These are phyloP conservation scores for Notolabrus celidotus DNA, from an alignment of 2,797 vertebrate species.

Conservation along the genomic window DNA sequence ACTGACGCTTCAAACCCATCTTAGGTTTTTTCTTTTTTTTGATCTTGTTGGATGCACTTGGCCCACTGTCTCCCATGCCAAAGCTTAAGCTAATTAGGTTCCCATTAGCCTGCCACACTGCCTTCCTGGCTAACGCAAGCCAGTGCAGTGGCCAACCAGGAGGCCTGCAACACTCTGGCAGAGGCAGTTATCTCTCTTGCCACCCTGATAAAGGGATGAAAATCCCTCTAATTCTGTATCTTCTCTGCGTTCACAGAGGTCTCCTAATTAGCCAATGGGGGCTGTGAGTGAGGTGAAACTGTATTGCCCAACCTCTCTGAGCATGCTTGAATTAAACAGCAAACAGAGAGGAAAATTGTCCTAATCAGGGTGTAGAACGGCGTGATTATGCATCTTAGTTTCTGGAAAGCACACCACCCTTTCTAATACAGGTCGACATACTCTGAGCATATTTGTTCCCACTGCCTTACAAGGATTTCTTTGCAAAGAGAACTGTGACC, in stretches of 20 bases:
- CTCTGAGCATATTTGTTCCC: background rate
- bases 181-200: slow-evolving; percentile 67
- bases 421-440: background rate
- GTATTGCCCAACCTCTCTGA: slow-evolving; percentile 40
- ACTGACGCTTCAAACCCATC: slow-evolving; percentile 70
- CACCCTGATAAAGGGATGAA: slow-evolving; percentile 64
- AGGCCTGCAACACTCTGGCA: slow-evolving; percentile 65
- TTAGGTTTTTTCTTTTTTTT: slow-evolving; percentile 50
- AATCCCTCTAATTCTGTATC: slow-evolving; percentile 72
- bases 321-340: slow-evolving; percentile 49
- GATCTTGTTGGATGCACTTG: slow-evolving; percentile 67
- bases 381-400: slow-evolving; percentile 1
- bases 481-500: background rate
- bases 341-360: slow-evolving; percentile 29
- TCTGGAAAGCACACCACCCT: background rate
- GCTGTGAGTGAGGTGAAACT: slow-evolving; percentile 52
- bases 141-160: slow-evolving; percentile 54
- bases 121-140: slow-evolving; percentile 67
- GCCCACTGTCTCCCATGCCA: slow-evolving; percentile 65
- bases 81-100: slow-evolving; percentile 81
- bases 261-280: slow-evolving; percentile 63
- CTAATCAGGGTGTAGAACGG: slow-evolving; percentile 35
- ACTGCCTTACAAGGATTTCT: background rate
- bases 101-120: slow-evolving; percentile 75
- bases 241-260: slow-evolving; percentile 44